Conservation (phyloP, 1,140 invertebrate species). For the Cepaea nemoralis region DNA sequence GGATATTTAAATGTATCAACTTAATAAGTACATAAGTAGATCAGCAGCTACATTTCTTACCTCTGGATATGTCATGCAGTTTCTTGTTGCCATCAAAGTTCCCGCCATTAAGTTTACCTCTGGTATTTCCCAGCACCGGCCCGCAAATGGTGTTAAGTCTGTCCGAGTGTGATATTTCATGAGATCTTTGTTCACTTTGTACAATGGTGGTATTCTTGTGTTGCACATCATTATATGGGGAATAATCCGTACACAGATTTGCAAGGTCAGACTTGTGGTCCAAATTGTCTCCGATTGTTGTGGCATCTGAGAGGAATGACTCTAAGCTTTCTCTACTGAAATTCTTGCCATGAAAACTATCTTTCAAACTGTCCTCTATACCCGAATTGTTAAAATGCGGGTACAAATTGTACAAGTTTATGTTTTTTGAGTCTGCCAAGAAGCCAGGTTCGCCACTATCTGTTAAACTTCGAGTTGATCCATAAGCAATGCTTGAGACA, state of each 20-base stretch:
- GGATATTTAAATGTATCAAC: too few species aligned
- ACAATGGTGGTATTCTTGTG: neutral
- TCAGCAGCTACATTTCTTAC: too few species aligned
- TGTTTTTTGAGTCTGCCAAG: too few species aligned
- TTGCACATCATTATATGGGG: neutral
- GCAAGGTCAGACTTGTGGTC: neutral
- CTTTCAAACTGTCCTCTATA: neutral
- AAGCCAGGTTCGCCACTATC: too few species aligned
- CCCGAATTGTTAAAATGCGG: neutral
- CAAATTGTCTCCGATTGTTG: neutral
- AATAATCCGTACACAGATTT: neutral
- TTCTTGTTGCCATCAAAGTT: neutral
- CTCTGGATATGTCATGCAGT: neutral
- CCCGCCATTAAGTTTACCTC: neutral
- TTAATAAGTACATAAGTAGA: too few species aligned
- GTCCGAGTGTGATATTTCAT: neutral
- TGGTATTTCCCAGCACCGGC: neutral
- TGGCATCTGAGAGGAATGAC: neutral
- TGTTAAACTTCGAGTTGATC: too few species aligned
- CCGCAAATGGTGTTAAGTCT: neutral
- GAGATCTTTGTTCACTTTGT: neutral
- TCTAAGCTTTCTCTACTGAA: slow-evolving; percentile 24
- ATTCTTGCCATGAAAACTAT: neutral
- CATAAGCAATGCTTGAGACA: neutral
- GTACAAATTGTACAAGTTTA: slow-evolving; percentile 2